Evolutionary conservation across 2,888 invertebrate genomes (phyloP).

Genomic region (Pseudococcus viburni): DNA sequence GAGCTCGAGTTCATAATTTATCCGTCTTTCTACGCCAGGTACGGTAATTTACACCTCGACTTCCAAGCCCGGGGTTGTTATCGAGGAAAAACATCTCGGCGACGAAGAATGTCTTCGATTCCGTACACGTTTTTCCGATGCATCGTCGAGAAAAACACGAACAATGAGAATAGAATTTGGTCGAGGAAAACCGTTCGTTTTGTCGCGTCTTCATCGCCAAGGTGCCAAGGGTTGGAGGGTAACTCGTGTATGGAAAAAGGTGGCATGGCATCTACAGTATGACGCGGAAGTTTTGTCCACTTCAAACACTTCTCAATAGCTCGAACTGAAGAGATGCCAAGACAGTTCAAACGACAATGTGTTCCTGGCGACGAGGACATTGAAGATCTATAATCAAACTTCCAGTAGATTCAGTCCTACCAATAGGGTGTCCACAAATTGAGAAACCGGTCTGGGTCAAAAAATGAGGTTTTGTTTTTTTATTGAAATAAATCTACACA

Average conservation of each 20-base stretch:
- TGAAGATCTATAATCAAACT: too few relatives aligned
- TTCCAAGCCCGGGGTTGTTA: background rate
- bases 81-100: too few relatives aligned
- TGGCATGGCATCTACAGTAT: background rate
- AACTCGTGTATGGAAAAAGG: background rate
- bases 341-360: too few relatives aligned
- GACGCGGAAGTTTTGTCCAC: too few relatives aligned
- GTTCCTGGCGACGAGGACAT: too few relatives aligned
- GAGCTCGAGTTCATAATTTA: background rate
- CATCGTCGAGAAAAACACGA: background rate
- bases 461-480: too few relatives aligned
- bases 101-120: background rate
- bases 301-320: too few relatives aligned
- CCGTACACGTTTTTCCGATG: constrained; percentile 13
- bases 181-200: background rate
- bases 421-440: too few relatives aligned
- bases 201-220: background rate
- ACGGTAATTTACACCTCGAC: background rate
- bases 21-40: background rate
- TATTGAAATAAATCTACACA: too few relatives aligned
- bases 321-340: too few relatives aligned
- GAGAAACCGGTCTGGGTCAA: too few relatives aligned
- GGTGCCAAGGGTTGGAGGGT: background rate
- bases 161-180: constrained; percentile 10
- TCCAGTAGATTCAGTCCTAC: too few relatives aligned